Base-by-base conservation (phyloP, 2,113 vertebrate genomes). In the Rissa tridactyla region DNA sequence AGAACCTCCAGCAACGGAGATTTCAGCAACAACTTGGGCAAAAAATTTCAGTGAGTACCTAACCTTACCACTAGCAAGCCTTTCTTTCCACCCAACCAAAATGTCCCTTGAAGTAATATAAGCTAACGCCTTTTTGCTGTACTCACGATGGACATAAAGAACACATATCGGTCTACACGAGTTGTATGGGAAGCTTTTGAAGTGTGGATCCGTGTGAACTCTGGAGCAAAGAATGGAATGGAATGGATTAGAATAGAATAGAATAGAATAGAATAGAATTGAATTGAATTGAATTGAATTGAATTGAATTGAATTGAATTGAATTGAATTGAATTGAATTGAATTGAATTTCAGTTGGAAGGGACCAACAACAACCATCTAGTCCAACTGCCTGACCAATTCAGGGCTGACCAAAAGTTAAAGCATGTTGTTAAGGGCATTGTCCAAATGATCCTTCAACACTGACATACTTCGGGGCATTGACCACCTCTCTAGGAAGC, bases 71-170 rank as follows among this genome's bases (percentile, higher is more conserved):
- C 26, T 11, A 47, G 34, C 5, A 19, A 89, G 38, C 16, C 36
- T 68, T 60, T 61, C 40, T 21, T 80, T 57, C 70, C 66, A 40
- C 5, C 27, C 78, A 76, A 38, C 34, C 68, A 42, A 73, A 44
- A 14, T 1, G 19, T 30, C 40, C 61, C 40, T 22, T 0, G 0
- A 19, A 82, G 57, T 38, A 49, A 65, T 34, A 21, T 52, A 52
- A 42, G 40, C 12, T 62, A 76, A 22, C 1, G 16, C 19, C 23
- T 65, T 72, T 46, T 54, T 3, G 34, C 23, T 79, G 11, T 5
- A 6, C 8, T 58, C 36, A 20, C 0, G 2, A 40, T 9, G 15
- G 40, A 14, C n/a, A 29, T 2, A 11, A 36, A 29, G 49, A 46
- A 40, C 55, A 44, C 14, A 10, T 6, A 13, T 0, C 54, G 11